These are phyloP conservation scores for Drosophila teissieri DNA, from an alignment of 1,140 invertebrate genomes.

Conservation along the genomic window DNA sequence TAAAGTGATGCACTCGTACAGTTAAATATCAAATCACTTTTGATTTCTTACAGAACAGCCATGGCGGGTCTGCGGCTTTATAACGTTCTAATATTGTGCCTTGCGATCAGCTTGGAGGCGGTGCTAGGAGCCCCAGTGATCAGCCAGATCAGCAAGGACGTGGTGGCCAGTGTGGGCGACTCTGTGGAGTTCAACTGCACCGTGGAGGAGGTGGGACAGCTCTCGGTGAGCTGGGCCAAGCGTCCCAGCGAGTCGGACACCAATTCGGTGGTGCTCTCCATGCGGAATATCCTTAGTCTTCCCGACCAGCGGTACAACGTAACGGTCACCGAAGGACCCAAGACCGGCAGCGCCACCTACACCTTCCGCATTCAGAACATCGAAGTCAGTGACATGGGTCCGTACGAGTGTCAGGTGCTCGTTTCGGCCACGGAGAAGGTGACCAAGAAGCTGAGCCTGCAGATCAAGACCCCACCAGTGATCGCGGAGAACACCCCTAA, in stretches of 20 bases:
- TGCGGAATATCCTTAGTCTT: conserved; percentile 89
- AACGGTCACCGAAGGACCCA: conserved; percentile 86
- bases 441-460: conserved; percentile 89
- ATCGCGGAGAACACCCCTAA: conserved; percentile 91
- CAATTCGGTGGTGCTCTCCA: conserved; percentile 86
- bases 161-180: conserved; percentile 92
- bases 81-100: conserved; percentile 34
- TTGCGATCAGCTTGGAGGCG: conserved; percentile 10
- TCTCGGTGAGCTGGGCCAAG: conserved; percentile 91
- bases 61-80: conserved; percentile 26
- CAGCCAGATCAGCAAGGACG: conserved; percentile 91
- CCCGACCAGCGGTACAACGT: conserved; percentile 91
- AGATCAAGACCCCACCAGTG: conserved; percentile 90
- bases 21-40: no score
- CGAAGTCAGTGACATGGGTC: conserved; percentile 92
- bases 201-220: conserved; percentile 90
- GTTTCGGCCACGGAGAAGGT: conserved; percentile 89
- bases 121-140: conserved; percentile 85
- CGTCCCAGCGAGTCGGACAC: conserved; percentile 61
- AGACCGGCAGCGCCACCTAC: conserved; percentile 88
- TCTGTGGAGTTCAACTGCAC: conserved; percentile 91
- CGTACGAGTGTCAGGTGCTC: conserved; percentile 91
- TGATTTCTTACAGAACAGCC: conserved; percentile 12
- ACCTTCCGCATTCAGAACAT: conserved; percentile 90
- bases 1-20: neutral